These are phyloP conservation scores for Calliopsis andreniformis DNA, from an alignment of 1,140 invertebrate species.

Conservation along the genomic window DNA sequence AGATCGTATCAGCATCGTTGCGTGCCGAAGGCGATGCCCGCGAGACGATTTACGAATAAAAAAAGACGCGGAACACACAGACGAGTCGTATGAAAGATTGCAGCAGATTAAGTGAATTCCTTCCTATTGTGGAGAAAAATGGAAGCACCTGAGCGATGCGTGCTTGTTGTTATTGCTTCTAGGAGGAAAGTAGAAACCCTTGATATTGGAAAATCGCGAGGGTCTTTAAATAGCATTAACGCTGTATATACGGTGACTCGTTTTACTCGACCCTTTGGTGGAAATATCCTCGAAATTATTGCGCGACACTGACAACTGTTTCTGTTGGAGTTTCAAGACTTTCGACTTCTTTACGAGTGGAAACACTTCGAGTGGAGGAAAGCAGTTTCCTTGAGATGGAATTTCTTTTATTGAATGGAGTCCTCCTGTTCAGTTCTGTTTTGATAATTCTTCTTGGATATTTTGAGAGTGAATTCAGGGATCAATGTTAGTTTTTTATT, in stretches of 20 bases:
- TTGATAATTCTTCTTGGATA: too few species aligned
- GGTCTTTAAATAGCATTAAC: background rate
- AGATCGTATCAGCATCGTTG: background rate
- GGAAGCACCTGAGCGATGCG: background rate
- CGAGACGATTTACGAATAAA: background rate
- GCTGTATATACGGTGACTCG: background rate
- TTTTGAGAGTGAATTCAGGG: too few species aligned
- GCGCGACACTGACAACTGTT: too few species aligned
- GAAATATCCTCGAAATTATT: background rate
- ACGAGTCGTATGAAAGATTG: background rate
- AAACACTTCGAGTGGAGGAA: too few species aligned
- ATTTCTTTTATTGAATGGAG: too few species aligned
- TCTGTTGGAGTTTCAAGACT: too few species aligned
- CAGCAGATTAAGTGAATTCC: background rate
- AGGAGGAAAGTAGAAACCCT: background rate
- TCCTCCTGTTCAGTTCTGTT: too few species aligned
- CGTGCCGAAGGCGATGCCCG: background rate
- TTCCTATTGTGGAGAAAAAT: background rate
- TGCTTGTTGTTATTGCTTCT: background rate
- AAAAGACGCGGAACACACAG: background rate
- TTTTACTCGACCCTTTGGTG: background rate
- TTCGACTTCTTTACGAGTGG: too few species aligned
- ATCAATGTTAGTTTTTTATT: too few species aligned
- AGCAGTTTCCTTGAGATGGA: too few species aligned
- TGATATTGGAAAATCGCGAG: background rate